Base-by-base conservation (phyloP, 2,888 invertebrate genomes). In the Sinohyriopsis cumingii region DNA sequence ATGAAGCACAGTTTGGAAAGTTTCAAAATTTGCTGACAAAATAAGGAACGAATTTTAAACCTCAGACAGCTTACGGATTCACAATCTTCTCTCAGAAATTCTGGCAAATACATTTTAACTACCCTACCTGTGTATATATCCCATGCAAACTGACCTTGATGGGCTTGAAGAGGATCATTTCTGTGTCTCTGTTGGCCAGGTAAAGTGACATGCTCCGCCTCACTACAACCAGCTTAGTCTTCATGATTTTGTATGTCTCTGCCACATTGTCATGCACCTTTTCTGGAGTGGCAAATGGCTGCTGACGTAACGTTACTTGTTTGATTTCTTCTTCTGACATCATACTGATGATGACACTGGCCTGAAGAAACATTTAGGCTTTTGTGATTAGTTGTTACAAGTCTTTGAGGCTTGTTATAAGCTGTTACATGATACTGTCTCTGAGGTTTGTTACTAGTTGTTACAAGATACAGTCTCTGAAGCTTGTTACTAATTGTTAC, bases 131-230 rank as follows among this genome's bases (percentile, higher is more conserved):
- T 45, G 45, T 15, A 45, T 3, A 45, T 45, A 45, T 45, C 3
- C 45, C 45, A 45, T 3, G 45, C 33, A 33, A 28, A 28, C 91
- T 89, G 87, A 95, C 95, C 91, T 95, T 94, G 64, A 99, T 95
- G 3, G 98, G 98, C 69, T 97, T 93, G 85, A 99, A 97, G 18
- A 99, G 92, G 84, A 99, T 98, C 83, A 96, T 96, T 90, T 99
- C 99, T 0, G 99, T 99, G 89, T 99, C 99, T 80, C 95, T 93
- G 90, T 98, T 99, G 20, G 98, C 96, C 67, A 99, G 92, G 90
- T 99, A 99, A 1, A 99, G 92, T 79, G 96, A 94, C 96, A 99
- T 97, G 20, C 95, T 95, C 6, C 95, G 93, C 87, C 97, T 96
- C 22, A 98, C 91, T 9, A 92, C 92, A 0, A 96, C 94, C 55